Evolutionary conservation across 2,113 vertebrate species (phyloP), one percentile per base, ranked within the genome.

Genomic region (Calonectris borealis): DNA sequence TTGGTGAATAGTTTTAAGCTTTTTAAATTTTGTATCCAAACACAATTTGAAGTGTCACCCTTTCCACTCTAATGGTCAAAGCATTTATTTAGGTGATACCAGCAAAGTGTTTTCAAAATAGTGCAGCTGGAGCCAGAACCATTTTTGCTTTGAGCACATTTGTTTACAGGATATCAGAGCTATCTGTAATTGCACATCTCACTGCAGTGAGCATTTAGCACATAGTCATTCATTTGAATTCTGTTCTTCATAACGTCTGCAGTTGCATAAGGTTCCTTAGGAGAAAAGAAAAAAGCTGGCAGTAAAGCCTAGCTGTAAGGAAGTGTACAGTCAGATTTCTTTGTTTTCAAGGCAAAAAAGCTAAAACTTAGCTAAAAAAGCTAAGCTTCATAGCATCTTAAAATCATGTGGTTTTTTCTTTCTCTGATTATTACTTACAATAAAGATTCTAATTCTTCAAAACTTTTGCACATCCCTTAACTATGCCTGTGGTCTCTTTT

Each of bases 1-100:
- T 93, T 61, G 26, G 69, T 86, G 72, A 86, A 66, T 27, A 89
- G 73, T 97, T 97, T 96, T 94, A 96, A 96, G 88, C 76, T 46
- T 90, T 92, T 93, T 90, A 94, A 62, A 91, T 96, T 95, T 91
- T 94, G 90, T 96, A 90, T 96, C 94, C 90, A 94, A 96, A 91
- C 60, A 83, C 57, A 29, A 95, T 95, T 92, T 96, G 92, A 94
- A 94, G 93, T 96, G 94, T 94, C 77, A 90, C 77, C 72, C 80
- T 94, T 97, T 97, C 89, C 90, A 92, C 85, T 96, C 69, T 97
- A 96, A 96, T 94, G 94, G 96, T 92, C 95, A 95, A 96, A 96
- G 88, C 79, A 94, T 93, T 92, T 96, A 94, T 94, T 94, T 97
- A 95, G 90, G 78, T 94, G 92, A 96, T 96, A 96, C 82, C 29